Base-by-base conservation (phyloP, 2,888 invertebrate species). In the Amphipyra berbera region DNA sequence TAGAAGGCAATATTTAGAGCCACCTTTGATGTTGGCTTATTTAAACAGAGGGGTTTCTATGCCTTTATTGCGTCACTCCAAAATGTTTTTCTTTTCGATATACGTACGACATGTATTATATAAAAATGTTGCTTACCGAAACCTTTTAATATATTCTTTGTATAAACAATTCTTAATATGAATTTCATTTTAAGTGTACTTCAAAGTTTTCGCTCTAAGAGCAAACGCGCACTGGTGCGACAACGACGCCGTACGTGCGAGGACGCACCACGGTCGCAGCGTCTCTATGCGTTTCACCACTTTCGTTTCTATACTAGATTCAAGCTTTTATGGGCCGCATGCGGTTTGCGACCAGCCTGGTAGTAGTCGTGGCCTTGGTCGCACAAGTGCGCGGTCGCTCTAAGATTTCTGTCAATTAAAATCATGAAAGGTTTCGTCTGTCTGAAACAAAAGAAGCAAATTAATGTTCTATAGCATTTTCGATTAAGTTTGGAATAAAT, bases 1-100 rank as follows among this genome's bases (percentile, higher is more conserved):
- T 86, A 79, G 81, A 70, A 84, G 77, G 79, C 87, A 85, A 87
- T 85, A 86, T 87, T 85, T 82, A 79, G 81, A 78, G 81, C 73
- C 73, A 84, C 87, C 90, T 92, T 92, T 92, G 92, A 92, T 89
- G 90, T 90, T 75, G 82, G 88, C 85, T 90, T 91, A 89, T 91
- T 91, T 90, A 89, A 90, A 91, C 90, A 90, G 88, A 88, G 88
- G 87, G 85, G 81, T 79, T 79, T 84, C 80, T 82, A 79, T 76
- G 75, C 83, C 86, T 88, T 91, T 90, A 89, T 90, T 88, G 87
- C 87, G 86, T 88, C 88, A 81, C 86, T 83, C 79, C 71, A 82
- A 85, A 85, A 82, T 79, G 80, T 82, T 87, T 66, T 85, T 82
- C 67, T 74, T 65, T 70, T 44, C 75, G 57, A 78, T 76, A 77